phyloP scores from a whole-genome alignment of 2,888 invertebrate species.

The Clanis bilineata region DNA sequence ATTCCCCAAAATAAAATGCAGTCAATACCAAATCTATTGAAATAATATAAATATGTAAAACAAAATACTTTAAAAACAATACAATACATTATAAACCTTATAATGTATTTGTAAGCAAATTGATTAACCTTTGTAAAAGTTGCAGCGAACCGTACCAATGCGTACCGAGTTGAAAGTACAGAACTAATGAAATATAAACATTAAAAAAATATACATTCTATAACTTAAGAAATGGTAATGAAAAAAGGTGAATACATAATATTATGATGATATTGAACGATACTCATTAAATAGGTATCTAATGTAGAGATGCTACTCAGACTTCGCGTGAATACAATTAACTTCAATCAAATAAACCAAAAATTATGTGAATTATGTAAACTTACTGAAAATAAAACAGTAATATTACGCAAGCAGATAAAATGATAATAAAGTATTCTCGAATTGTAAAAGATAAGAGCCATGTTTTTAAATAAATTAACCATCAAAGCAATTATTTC shows the following conservation, averaged over 20 bases:
- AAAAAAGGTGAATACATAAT: no score
- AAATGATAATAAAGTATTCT: constrained; percentile 6
- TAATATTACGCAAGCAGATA: constrained; percentile 6
- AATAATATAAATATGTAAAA: no score
- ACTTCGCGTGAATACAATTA: neutral
- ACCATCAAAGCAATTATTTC: constrained; percentile 4
- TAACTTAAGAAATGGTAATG: no score
- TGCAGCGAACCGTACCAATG: constrained; percentile 29
- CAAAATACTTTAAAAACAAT: neutral
- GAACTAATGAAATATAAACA: no score
- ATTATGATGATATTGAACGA: no score
- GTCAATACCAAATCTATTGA: no score
- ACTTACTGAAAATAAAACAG: neutral
- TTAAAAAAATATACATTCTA: no score
- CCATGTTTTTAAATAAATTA: constrained; percentile 7
- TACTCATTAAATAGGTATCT: no score
- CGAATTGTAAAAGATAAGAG: constrained; percentile 10
- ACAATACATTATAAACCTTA: neutral
- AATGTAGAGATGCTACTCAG: no score
- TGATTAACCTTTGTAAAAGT: constrained; percentile 25
- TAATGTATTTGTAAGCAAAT: constrained; percentile 14
- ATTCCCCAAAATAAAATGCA: no score
- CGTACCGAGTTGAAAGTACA: constrained; percentile 20
- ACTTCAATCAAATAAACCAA: neutral
- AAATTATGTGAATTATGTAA: neutral